phyloP scores from a whole-genome alignment of 2,113 vertebrate genomes.

The Hyperoodon ampullatus region DNA sequence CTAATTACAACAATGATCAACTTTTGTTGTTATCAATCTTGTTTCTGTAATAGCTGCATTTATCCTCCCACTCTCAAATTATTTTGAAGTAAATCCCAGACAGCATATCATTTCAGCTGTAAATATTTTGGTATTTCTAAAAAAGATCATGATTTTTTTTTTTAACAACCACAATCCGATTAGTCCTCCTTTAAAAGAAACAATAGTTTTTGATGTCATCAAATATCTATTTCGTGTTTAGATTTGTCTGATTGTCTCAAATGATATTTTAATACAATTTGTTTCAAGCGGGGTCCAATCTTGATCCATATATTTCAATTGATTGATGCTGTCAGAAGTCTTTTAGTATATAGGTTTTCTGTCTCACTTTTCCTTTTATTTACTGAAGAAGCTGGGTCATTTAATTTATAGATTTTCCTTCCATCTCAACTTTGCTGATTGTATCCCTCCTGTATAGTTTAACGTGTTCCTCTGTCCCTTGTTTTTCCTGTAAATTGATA shows the following conservation, averaged over 20 bases:
- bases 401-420: background rate
- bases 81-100: conserved; percentile 23
- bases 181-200: background rate
- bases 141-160: background rate
- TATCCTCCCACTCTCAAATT: background rate
- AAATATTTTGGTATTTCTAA: conserved; percentile 11
- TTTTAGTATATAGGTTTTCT: background rate
- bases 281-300: background rate
- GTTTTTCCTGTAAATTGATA: background rate
- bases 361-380: background rate
- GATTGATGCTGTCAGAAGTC: background rate
- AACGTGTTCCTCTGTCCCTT: background rate
- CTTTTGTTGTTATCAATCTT: background rate
- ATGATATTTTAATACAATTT: background rate
- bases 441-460: background rate
- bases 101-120: background rate
- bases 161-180: background rate
- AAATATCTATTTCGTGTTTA: background rate
- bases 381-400: conserved; percentile 8
- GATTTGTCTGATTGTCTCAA: background rate
- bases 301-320: background rate
- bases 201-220: background rate
- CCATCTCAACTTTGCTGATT: background rate
- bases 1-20: background rate
- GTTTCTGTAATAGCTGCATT: conserved; percentile 1